Evolutionary conservation across 1,140 invertebrate genomes (phyloP).

Genomic region (Diorhabda elongata): DNA sequence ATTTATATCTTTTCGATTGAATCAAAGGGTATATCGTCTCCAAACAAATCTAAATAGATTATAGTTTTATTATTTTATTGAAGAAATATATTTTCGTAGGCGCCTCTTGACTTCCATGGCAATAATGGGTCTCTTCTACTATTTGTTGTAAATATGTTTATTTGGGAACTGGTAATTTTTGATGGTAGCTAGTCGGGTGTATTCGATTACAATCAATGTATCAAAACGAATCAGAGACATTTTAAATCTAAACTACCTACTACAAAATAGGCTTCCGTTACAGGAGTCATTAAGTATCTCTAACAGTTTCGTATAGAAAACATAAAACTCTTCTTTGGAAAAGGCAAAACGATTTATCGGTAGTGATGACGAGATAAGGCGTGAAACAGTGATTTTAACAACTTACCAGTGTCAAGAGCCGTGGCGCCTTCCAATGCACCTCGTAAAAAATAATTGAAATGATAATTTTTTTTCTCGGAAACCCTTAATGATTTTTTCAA

Average conservation of each 20-base stretch:
- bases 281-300: slow-evolving; percentile 20
- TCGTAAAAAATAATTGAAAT: slow-evolving; percentile 19
- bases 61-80: too few relatives aligned
- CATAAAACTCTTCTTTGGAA: slow-evolving; percentile 17
- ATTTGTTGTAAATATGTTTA: too few relatives aligned
- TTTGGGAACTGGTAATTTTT: too few relatives aligned
- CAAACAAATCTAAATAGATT: too few relatives aligned
- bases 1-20: too few relatives aligned
- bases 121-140: too few relatives aligned
- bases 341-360: slow-evolving; percentile 18
- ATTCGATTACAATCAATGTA: slow-evolving; percentile 14
- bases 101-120: too few relatives aligned
- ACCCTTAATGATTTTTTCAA: background rate
- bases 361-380: slow-evolving; percentile 13
- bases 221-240: slow-evolving; percentile 1
- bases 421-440: slow-evolving; percentile 11
- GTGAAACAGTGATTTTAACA: slow-evolving; percentile 21
- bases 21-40: too few relatives aligned
- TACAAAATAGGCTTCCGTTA: slow-evolving; percentile 10
- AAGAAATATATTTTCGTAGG: too few relatives aligned
- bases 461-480: slow-evolving; percentile 4
- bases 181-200: background rate
- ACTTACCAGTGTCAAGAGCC: slow-evolving; percentile 12
- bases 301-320: slow-evolving; percentile 15
- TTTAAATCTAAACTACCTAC: background rate